These are phyloP conservation scores for Buteo buteo DNA, from an alignment of 2,113 vertebrate genomes.

Conservation along the genomic window DNA sequence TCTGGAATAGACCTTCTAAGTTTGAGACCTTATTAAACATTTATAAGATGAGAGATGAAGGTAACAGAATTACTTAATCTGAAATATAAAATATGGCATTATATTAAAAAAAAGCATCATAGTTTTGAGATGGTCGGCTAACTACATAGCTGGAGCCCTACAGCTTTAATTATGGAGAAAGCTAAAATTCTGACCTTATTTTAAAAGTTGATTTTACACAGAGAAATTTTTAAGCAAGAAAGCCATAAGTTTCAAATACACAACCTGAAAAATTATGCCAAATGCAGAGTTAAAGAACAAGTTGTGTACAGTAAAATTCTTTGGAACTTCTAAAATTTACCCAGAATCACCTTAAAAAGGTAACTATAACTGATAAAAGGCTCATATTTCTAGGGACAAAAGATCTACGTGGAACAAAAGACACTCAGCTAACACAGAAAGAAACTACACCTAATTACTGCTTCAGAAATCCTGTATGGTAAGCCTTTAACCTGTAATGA, in stretches of 20 bases:
- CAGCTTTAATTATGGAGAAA: neutral
- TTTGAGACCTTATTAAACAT: neutral
- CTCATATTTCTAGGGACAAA: neutral
- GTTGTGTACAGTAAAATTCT: neutral
- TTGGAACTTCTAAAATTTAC: neutral
- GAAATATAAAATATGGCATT: neutral
- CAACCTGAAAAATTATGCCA: neutral
- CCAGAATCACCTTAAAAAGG: neutral
- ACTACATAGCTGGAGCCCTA: neutral
- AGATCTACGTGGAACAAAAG: neutral
- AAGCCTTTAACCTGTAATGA: neutral
- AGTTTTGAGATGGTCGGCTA: neutral
- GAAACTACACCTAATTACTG: neutral
- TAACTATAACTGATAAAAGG: neutral
- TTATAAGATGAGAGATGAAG: neutral
- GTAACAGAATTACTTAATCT: neutral
- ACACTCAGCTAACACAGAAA: neutral
- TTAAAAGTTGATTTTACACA: neutral
- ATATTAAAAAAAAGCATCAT: neutral
- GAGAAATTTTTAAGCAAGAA: neutral
- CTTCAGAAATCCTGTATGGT: neutral
- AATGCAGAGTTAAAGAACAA: neutral
- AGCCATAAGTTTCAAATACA: neutral
- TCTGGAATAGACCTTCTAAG: neutral
- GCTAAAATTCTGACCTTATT: neutral